Evolutionary conservation across 2,113 vertebrate species (phyloP), one percentile per base, ranked within the genome.

Genomic region (Sander lucioperca): DNA sequence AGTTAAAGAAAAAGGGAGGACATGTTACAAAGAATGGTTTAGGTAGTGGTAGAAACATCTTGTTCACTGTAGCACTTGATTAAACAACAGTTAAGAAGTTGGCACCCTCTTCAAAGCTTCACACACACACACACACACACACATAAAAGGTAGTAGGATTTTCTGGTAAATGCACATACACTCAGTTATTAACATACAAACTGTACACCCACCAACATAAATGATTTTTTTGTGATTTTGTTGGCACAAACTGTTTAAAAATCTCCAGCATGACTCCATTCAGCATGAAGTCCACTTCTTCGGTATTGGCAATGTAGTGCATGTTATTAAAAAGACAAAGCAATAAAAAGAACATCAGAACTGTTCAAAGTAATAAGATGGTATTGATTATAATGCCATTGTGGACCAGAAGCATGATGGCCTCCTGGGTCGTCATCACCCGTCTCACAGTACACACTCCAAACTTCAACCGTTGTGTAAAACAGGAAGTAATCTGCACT

Each of bases 241-340:
- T 88, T 92, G 92, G 90, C 91, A 93, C 88, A 74, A 61, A 68
- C 48, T 63, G 57, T 57, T 87, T 58, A 50, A 88, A 87, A 90
- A 86, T 67, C 57, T 75, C 76, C 43, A 70, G 43, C 43, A 6
- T 61, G 76, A 85, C 66, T 48, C 54, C 47, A 50, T 73, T 73
- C 39, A 21, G 30, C 16, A 62, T 51, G 25, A 72, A 69, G 43
- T 66, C 53, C 39, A 45, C 63, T 51, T 82, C 70, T 82, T 75
- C 77, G 63, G 74, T 79, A 82, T 71, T 83, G 78, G 79, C 69
- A 88, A 93, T 89, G 93, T 91, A 93, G 87, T 91, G 89, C 84
- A 90, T 80, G 74, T 85, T 80, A 75, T 86, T 87, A 30, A 86
- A 91, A 86, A 73, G 13, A 72, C 14, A 6, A 51, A 50, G 39